Percentiles rank a stretch among this genome's conserved stretches.
Evolutionary conservation across 2,797 vertebrate species (phyloP).

Genomic region (Paguma larvata): DNA sequence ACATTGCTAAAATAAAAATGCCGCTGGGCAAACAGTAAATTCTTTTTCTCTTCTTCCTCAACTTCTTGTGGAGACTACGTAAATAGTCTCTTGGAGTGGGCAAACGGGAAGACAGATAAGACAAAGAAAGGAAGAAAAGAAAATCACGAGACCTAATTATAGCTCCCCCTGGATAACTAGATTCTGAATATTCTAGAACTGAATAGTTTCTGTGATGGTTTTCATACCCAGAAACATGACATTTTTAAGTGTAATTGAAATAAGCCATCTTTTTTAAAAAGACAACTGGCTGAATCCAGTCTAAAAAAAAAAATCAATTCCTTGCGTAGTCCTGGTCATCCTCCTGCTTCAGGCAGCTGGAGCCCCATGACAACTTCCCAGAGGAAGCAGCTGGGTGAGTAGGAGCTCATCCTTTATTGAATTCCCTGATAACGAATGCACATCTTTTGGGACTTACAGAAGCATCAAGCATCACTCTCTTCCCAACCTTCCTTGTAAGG

Average conservation of each 20-base stretch:
- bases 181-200: background rate
- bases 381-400: slow-evolving; percentile 49
- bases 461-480: slow-evolving; percentile 50
- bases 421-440: slow-evolving; percentile 67
- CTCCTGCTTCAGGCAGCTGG: background rate
- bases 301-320: background rate
- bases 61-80: background rate
- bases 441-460: slow-evolving; percentile 63
- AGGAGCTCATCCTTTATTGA: slow-evolving; percentile 60
- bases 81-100: background rate
- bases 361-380: slow-evolving; percentile 20
- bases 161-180: background rate
- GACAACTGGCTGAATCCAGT: background rate
- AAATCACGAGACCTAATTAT: background rate
- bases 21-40: background rate
- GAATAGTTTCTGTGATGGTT: background rate
- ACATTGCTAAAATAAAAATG: background rate
- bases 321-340: background rate
- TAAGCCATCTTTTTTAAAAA: background rate
- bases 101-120: background rate
- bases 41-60: background rate
- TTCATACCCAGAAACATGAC: background rate
- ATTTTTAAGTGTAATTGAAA: background rate
- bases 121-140: background rate
- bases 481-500: slow-evolving; percentile 55